Percentiles rank a stretch among this genome's conserved stretches.
Conservation (phyloP, 2,888 invertebrate species). For the Phyllotreta striolata region DNA sequence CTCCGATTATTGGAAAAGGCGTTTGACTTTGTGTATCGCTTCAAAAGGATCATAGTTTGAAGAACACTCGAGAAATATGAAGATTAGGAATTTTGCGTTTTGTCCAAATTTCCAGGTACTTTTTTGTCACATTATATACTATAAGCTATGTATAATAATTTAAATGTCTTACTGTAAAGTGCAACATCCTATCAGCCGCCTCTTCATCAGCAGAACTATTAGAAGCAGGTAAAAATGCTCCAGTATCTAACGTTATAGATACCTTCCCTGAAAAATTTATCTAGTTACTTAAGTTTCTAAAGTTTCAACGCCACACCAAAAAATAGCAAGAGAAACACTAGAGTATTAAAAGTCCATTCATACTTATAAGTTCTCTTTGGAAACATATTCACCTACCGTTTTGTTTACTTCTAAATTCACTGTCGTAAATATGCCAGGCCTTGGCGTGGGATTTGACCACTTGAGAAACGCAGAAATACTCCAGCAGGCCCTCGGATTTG, state of each 20-base stretch:
- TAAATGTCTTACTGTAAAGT: slow-evolving; percentile 63
- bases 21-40: too few species aligned
- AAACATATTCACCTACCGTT: slow-evolving; percentile 32
- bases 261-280: slow-evolving; percentile 61
- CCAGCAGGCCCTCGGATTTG: slow-evolving; percentile 60
- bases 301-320: too few species aligned
- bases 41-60: too few species aligned
- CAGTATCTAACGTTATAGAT: slow-evolving; percentile 65
- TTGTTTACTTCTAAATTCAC: slow-evolving; percentile 60
- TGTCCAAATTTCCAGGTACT: too few species aligned
- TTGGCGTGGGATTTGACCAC: slow-evolving; percentile 71
- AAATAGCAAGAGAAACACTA: too few species aligned
- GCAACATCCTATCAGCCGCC: slow-evolving; percentile 63
- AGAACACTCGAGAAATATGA: too few species aligned
- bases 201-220: slow-evolving; percentile 60
- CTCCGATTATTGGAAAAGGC: too few species aligned
- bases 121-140: background rate
- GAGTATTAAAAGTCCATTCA: slow-evolving; percentile 1
- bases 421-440: slow-evolving; percentile 69
- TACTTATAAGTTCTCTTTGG: slow-evolving; percentile 1
- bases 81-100: too few species aligned
- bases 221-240: slow-evolving; percentile 64
- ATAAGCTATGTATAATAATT: background rate
- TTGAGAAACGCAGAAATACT: slow-evolving; percentile 71
- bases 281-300: background rate